Evolutionary conservation across 1,140 invertebrate species (phyloP), one percentile per base, ranked within the genome.

Genomic region (Ips typographus): DNA sequence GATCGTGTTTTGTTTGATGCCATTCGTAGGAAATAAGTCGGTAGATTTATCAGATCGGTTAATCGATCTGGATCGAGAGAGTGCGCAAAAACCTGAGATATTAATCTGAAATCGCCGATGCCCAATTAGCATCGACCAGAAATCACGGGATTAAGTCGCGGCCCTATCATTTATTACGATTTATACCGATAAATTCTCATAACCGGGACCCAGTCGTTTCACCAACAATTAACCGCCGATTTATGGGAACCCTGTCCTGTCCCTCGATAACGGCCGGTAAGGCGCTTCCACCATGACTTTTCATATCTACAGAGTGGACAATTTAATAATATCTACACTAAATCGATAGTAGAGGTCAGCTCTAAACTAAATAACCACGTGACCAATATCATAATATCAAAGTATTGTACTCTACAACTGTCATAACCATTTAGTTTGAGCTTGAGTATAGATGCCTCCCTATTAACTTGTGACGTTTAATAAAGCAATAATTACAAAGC

Each of bases 121-220:
- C 61, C 61, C 61, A 63, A 63, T 63, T 63, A 63, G 61, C 61
- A 63, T 63, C 61, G 61, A 63, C 61, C 61, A 63, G 61, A 63
- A 63, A 63, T 63, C 61, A 63, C 61, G 3, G 49, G 61, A 63
- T 63, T 63, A 63, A 52, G 61, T 63, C 61, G 40, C 61, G 40
- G 39, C 40, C 61, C 61, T 63, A 63, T 63, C 61, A 63, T 63
- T 63, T 63, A 63, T 63, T 51, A 63, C 61, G 61, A 63, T 61
- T 61, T 61, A 61, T 61, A 61, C 43, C 59, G 37, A 61, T 61
- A 61, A 61, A 47, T 61, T 61, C 59, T 49, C 59, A 39, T 61
- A 61, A 61, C 59, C 39, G 59, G 59, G 59, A 44, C 59, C 43
- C 2, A 5, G 41, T 47, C 59, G 41, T 61, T 61, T 61, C 59